Conservation (phyloP, 2,888 invertebrate genomes). For the Terebella lapidaria region DNA sequence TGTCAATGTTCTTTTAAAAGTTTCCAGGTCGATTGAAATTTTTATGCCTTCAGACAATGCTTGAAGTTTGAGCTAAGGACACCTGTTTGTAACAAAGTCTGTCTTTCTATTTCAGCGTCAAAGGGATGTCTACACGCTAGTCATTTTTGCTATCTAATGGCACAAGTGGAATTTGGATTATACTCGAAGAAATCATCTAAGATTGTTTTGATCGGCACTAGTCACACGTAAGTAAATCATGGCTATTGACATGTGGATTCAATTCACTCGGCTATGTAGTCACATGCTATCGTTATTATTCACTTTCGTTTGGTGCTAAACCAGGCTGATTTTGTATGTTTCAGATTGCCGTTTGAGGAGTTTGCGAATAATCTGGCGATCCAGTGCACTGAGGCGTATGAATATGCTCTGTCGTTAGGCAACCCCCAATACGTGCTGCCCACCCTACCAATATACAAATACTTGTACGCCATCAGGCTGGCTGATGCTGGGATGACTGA, state of each 20-base stretch:
- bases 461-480: conserved; percentile 72
- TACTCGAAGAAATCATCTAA: conserved; percentile 61
- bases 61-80: too few species aligned
- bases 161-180: conserved; percentile 63
- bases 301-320: background rate
- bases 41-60: too few species aligned
- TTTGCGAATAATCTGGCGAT: conserved; percentile 79
- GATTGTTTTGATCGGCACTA: conserved; percentile 75
- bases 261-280: background rate
- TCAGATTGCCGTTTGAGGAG: conserved; percentile 34
- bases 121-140: conserved; percentile 83
- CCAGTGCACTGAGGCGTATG: conserved; percentile 91
- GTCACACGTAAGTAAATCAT: conserved; percentile 55
- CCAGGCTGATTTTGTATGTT: too few species aligned
- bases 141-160: conserved; percentile 93
- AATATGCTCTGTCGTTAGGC: conserved; percentile 80
- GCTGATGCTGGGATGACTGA: conserved; percentile 72
- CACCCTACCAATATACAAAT: conserved; percentile 81
- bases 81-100: too few species aligned
- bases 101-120: conserved; percentile 44
- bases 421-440: conserved; percentile 69
- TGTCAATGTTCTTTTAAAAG: background rate
- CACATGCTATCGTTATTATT: background rate
- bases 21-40: too few species aligned
- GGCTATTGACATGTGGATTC: background rate